Evolutionary conservation across 1,140 invertebrate species (phyloP), one percentile per base, ranked within the genome.

Genomic region (Pachypeltis micranthus): DNA sequence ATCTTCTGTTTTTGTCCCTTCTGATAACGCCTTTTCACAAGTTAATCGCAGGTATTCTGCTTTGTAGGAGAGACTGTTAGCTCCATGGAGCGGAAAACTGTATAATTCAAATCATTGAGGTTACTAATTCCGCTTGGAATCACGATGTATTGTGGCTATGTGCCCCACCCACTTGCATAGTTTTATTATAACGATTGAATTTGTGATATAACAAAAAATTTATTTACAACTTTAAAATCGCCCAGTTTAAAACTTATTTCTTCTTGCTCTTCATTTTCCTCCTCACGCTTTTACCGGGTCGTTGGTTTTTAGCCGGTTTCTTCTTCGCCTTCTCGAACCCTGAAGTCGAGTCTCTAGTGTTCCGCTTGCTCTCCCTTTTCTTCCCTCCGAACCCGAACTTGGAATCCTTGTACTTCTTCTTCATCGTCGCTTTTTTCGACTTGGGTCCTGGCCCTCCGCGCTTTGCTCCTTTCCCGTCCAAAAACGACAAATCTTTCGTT

Each of bases 371-470:
- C 1, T 91, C 86, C 67, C 87, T 87, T 77, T 98, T 98, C 70
- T 95, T 93, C 1, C 95, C 95, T 39, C 96, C 96, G 79, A 90
- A 96, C 1, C 95, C 96, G 78, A 87, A 98, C 71, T 92, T 95
- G 55, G 83, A 79, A 75, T 96, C 85, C 73, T 93, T 93, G 66
- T 78, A 76, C 44, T 84, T 81, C 39, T 83, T 75, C 73, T 93
- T 87, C 16, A 79, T 60, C 47, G 67, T 62, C 23, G 62, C 61
- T 61, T 62, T 66, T 55, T 56, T 63, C 7, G 27, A 1, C 27
- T 63, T 63, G 7, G 47, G 47, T 39, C 31, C 31, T 10, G 47
- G 4, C 7, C 3, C 10, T 4, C 10, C 47, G 23, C 10, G 3
- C 23, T 51, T 51, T 10, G 47, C 4, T 21, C 66, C 65, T 70